Base-by-base conservation (phyloP, 2,113 vertebrate species). In the Dolichallabes microphthalmus region DNA sequence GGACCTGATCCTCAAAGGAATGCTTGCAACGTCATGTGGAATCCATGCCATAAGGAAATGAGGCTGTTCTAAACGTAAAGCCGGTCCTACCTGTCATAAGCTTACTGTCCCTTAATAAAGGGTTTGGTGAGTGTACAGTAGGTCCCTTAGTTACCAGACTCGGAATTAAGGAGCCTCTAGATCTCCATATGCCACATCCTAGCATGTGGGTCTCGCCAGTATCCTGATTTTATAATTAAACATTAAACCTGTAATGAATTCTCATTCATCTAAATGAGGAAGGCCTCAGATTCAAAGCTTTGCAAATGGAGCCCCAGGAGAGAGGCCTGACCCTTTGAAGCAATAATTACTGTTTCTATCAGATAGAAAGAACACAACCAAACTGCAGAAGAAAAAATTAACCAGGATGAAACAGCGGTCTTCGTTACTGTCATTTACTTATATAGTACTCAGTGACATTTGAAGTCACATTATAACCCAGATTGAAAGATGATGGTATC, bases 191-290 rank as follows among this genome's bases (percentile, higher is more conserved):
- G 66, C 87, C 69, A 86, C 80, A 75, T 52, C 55, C n/a, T 79
- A 87, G 85, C 82, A 8, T 69, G 82, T 50, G 75, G 64, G 71
- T 86, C 83, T 86, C 84, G 71, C 88, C 89, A 86, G 45, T 58
- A 63, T 76, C 76, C 85, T 88, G 89, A 91, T 71, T 90, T 91
- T 80, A 89, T 92, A 92, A 94, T 94, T 91, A 92, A 91, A 92
- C 90, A 92, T 95, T 88, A 91, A 91, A 93, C 92, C 85, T 88
- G 87, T 92, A 91, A 93, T 91, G 69, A 91, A 91, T 93, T 91
- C 90, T 89, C 87, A 90, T 92, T 93, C 89, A 92, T 94, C 88
- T 90, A 90, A 92, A 93, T 83, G 89, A 87, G 63, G 85, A 93
- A 90, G 88, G 91, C 90, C 88, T 92, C 87, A 91, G 89, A 92